Base-by-base conservation (phyloP, 2,113 vertebrate genomes). In the Clarias magur region DNA sequence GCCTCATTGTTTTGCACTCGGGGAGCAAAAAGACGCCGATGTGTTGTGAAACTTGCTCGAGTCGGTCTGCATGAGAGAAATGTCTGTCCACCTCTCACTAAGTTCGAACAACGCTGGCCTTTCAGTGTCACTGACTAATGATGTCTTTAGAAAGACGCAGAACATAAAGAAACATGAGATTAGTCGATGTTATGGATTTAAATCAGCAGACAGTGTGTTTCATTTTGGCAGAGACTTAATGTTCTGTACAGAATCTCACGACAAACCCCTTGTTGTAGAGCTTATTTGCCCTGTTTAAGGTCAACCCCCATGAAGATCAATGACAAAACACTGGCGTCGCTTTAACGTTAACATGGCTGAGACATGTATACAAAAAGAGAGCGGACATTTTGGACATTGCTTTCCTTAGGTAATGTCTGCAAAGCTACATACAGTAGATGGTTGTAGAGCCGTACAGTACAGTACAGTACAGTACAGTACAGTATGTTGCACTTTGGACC, bases 1-100 rank as follows among this genome's bases (percentile, higher is more conserved):
- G 11, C 30, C 27, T 38, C 85, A 84, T 88, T 90, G 87, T 88
- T 88, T 83, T 80, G 83, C 34, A 13, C 56, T 54, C 9, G 19
- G 3, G 13, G 63, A 86, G 68, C 16, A 38, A 63, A 48, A 13
- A 23, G 73, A n/a, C 65, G 65, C 4, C 27, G 9, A 59, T 60
- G 38, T 34, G 19, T 67, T 25, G 34, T 17, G 34, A 67, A 72
- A 48, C 73, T 48, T 27, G 65, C 48, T 30, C 23, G 11, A 30
- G 53, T 80, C 76, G 15, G 59, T 81, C 34, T 19, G 42, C 19
- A 82, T 53, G 38, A 67, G 38, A 67, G 81, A 83, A 83, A 67
- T 53, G 23, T 84, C 68, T 84, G 67, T 84, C 83, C 53, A 59
- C 53, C 27, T 84, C 54, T 75, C 68, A 67, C 81, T 67, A 17